These are phyloP conservation scores for Synodontis membranacea DNA, from an alignment of 2,113 vertebrate genomes.

Conservation along the genomic window DNA sequence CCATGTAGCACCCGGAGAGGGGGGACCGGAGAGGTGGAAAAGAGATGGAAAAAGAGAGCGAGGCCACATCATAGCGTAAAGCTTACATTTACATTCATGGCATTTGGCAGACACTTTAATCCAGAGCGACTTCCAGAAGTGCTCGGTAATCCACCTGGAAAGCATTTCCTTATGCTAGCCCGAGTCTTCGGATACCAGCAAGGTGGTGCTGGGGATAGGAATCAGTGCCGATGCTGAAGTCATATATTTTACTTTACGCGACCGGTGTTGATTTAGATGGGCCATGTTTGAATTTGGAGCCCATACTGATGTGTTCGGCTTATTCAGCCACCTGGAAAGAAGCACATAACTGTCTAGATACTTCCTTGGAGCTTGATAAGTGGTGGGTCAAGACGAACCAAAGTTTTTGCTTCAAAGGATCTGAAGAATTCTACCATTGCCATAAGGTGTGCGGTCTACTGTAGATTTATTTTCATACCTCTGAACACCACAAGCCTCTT, in stretches of 20 bases:
- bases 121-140: slow-evolving; percentile 2
- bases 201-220: background rate
- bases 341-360: background rate
- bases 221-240: background rate
- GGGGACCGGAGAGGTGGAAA: slow-evolving; percentile 6
- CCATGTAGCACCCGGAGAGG: slow-evolving; percentile 43
- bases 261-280: background rate
- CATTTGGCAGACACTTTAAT: slow-evolving; percentile 10
- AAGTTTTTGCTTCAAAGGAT: background rate
- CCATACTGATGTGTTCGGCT: background rate
- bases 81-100: slow-evolving; percentile 20
- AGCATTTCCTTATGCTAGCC: slow-evolving; percentile 18
- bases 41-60: background rate
- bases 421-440: background rate
- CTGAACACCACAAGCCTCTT: background rate
- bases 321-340: background rate
- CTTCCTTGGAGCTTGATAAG: background rate
- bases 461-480: background rate
- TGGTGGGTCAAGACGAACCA: background rate
- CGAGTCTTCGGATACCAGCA: background rate
- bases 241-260: background rate
- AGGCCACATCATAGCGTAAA: slow-evolving; percentile 10
- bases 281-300: background rate
- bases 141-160: slow-evolving; percentile 11
- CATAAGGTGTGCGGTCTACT: too few relatives aligned